Percentiles rank a stretch among this genome's conserved stretches.
Conservation (phyloP, 2,113 vertebrate genomes). For the Rhizomys pruinosus region DNA sequence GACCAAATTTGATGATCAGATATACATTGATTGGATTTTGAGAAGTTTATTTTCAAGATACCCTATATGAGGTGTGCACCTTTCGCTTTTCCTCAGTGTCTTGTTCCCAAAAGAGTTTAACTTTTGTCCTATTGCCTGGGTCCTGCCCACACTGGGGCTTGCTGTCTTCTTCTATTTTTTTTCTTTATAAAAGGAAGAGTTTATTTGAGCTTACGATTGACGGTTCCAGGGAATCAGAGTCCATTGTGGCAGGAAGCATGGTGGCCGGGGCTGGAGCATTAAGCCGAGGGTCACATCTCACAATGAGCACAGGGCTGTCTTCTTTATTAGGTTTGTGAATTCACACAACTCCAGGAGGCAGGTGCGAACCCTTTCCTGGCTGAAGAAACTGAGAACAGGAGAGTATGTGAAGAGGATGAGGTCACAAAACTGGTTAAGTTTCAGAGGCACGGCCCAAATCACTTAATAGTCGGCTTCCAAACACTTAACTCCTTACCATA, state of each 20-base stretch:
- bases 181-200: too few species aligned
- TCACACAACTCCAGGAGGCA: neutral
- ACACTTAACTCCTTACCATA: neutral
- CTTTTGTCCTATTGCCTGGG: neutral
- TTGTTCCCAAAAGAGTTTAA: neutral
- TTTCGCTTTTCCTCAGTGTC: neutral
- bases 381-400: neutral
- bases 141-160: neutral
- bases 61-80: neutral
- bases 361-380: rapidly evolving
- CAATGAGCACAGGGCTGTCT: too few species aligned
- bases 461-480: neutral
- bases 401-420: neutral
- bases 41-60: neutral
- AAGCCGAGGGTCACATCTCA: too few species aligned
- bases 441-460: neutral
- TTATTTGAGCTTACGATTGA: too few species aligned
- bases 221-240: too few species aligned
- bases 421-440: neutral
- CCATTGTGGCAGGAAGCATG: too few species aligned
- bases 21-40: neutral
- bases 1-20: neutral
- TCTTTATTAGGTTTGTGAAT: neutral
- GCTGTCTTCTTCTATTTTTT: too few species aligned
- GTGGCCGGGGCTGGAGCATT: too few species aligned